These are phyloP conservation scores for Serilophus lunatus DNA, from an alignment of 2,113 vertebrate genomes.

Conservation along the genomic window DNA sequence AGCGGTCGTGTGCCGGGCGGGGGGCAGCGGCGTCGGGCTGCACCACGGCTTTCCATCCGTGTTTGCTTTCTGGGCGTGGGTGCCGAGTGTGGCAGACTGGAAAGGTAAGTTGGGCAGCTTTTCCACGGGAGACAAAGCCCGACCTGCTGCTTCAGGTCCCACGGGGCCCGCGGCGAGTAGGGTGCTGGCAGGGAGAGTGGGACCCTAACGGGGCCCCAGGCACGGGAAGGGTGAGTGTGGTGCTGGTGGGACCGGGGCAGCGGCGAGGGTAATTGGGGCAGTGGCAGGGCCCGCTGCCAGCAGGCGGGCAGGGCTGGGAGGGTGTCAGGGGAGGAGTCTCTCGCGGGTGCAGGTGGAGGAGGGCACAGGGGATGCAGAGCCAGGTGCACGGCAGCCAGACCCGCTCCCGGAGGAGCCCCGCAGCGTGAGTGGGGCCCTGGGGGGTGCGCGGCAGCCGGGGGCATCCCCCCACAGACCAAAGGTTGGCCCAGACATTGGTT, in stretches of 20 bases:
- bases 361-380: background rate
- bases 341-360: background rate
- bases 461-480: background rate
- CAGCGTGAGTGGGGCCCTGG: slow-evolving; percentile 11
- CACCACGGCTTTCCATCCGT: background rate
- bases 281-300: background rate
- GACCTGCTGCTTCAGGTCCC: background rate
- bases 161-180: background rate
- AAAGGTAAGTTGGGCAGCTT: slow-evolving; percentile 8
- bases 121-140: background rate
- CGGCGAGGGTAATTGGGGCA: background rate
- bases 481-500: background rate
- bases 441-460: background rate
- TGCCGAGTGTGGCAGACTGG: background rate
- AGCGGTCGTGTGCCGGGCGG: background rate
- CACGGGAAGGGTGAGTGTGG: background rate
- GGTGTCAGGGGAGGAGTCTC: slow-evolving; percentile 40
- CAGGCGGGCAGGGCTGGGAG: background rate
- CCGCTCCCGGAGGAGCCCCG: background rate
- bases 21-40: background rate
- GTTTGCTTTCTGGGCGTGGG: slow-evolving; percentile 44
- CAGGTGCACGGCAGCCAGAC: background rate
- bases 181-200: background rate
- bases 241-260: background rate
- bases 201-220: background rate